These are phyloP conservation scores for Tipula helvola DNA, from an alignment of 2,888 invertebrate genomes.

Conservation along the genomic window DNA sequence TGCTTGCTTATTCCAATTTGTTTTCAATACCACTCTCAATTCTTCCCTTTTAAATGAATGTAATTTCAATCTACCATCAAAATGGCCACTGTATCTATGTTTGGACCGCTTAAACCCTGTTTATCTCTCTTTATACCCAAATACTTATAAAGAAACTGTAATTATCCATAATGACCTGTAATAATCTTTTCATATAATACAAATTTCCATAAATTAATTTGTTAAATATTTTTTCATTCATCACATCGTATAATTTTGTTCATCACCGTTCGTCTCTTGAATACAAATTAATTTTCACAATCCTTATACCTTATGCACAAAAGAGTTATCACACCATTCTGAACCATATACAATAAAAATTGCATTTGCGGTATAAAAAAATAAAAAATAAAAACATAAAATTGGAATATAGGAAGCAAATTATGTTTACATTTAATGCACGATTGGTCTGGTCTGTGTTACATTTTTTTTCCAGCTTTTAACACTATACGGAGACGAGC, in stretches of 20 bases:
- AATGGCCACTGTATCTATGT: too few relatives aligned
- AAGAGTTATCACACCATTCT: too few relatives aligned
- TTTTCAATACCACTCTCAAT: too few relatives aligned
- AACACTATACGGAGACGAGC: background rate
- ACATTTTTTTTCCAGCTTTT: background rate
- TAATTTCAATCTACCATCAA: too few relatives aligned
- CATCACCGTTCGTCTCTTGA: background rate
- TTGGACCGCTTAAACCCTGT: too few relatives aligned
- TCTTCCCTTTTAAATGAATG: too few relatives aligned
- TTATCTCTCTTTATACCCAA: too few relatives aligned
- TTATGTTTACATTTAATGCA: background rate
- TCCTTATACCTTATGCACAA: background rate
- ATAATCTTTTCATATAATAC: background rate
- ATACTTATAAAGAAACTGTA: too few relatives aligned
- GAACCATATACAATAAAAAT: background rate
- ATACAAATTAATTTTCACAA: background rate
- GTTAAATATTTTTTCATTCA: background rate
- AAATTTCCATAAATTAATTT: background rate
- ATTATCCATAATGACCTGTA: background rate
- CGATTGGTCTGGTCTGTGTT: background rate
- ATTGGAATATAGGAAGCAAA: background rate
- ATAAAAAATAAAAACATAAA: background rate
- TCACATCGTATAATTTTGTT: background rate
- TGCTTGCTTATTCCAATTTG: too few relatives aligned
- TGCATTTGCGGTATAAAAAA: background rate